Evolutionary conservation across 2,888 invertebrate genomes (phyloP).

Genomic region (Cybosia mesomella): DNA sequence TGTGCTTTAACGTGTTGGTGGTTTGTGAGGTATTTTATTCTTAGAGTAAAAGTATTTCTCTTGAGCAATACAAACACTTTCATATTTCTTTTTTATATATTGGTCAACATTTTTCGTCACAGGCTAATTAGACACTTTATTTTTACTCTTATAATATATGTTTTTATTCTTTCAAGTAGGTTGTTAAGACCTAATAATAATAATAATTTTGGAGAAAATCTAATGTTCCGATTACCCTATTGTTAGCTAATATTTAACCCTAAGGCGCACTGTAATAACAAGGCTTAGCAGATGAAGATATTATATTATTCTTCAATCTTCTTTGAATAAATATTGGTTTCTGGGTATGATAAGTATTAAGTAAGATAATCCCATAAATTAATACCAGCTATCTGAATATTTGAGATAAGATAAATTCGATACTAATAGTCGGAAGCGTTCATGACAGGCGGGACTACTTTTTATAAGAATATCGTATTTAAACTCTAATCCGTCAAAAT

Average conservation of each 20-base stretch:
- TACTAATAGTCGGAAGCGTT: neutral
- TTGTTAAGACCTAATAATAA: neutral
- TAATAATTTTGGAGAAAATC: neutral
- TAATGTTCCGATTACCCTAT: neutral
- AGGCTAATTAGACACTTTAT: slow-evolving; percentile 2
- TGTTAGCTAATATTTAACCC: neutral
- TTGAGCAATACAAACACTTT: slow-evolving; percentile 1
- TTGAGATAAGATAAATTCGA: neutral
- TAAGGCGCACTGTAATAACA: neutral
- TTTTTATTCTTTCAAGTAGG: neutral
- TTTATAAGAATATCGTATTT: neutral
- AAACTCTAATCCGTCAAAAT: neutral
- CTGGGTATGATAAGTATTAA: neutral
- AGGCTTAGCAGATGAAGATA: neutral
- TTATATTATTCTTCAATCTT: neutral
- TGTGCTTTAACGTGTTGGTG: slow-evolving; percentile 15
- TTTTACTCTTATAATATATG: neutral
- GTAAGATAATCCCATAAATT: neutral
- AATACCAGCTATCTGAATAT: neutral
- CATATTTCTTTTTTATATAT: slow-evolving; percentile 10
- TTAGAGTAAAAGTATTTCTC: slow-evolving; percentile 11
- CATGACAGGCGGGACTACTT: neutral
- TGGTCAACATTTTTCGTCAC: neutral
- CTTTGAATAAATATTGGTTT: neutral
- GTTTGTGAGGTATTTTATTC: slow-evolving; percentile 14